phyloP scores from a whole-genome alignment of 2,797 vertebrate genomes.

The Nasua narica region DNA sequence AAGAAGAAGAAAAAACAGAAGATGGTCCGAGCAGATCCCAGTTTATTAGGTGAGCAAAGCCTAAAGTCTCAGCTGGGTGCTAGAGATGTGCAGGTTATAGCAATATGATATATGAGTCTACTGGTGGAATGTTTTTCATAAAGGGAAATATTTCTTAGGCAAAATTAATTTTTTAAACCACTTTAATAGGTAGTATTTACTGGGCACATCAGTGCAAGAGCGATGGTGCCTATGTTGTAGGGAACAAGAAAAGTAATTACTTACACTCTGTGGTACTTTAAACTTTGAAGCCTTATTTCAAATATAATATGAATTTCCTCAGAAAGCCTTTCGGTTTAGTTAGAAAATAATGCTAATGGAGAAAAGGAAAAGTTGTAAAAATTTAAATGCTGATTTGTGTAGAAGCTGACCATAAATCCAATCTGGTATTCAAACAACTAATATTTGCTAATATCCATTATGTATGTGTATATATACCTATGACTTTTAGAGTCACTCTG shows the following conservation, averaged over 20 bases:
- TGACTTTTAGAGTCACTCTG: not conserved
- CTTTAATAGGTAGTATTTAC: not conserved
- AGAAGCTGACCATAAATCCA: not conserved
- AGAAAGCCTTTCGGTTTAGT: not conserved
- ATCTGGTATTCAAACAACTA: not conserved
- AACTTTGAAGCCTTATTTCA: not conserved
- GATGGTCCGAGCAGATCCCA: conserved; percentile 99
- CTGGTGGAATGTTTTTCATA: not conserved
- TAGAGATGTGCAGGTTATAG: too few species aligned
- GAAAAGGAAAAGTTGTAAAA: not conserved
- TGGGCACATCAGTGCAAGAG: not conserved
- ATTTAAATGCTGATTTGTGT: not conserved
- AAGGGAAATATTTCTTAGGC: not conserved
- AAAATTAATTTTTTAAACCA: not conserved
- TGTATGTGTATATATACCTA: not conserved
- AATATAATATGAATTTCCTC: not conserved
- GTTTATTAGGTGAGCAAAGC: conserved; percentile 92
- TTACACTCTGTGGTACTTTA: not conserved
- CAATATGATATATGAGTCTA: too few species aligned
- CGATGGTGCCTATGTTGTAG: not conserved
- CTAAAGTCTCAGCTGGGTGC: too few species aligned
- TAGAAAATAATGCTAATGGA: not conserved
- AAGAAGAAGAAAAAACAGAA: conserved; percentile 99
- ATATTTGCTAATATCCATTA: not conserved
- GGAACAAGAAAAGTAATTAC: not conserved